Conservation (phyloP, 2,113 vertebrate genomes). For the Danionella cerebrum region DNA sequence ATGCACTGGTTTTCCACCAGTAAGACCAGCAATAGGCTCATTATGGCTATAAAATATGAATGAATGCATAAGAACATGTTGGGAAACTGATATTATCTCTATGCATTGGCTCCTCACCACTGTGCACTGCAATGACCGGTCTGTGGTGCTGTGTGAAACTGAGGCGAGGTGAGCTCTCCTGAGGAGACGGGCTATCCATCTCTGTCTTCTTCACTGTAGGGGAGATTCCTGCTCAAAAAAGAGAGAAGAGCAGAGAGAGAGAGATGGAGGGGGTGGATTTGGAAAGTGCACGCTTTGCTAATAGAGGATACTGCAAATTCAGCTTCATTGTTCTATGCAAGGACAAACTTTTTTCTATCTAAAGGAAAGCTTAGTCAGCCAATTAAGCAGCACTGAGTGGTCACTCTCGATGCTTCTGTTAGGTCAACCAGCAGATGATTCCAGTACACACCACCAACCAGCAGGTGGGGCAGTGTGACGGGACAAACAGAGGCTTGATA, state of each 20-base stretch:
- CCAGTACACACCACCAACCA: constrained; percentile 10
- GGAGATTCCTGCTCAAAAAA: constrained; percentile 73
- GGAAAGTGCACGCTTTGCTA: not conserved
- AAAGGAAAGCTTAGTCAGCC: constrained; percentile 18
- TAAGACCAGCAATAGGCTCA: too few relatives aligned
- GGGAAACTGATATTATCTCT: too few relatives aligned
- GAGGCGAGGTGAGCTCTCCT: constrained; percentile 87
- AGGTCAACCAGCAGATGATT: not conserved
- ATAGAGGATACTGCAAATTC: not conserved
- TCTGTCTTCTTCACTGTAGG: constrained; percentile 94
- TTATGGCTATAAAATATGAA: too few relatives aligned
- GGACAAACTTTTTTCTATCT: constrained; percentile 4
- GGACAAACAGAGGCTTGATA: not conserved
- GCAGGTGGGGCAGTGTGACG: constrained; percentile 17
- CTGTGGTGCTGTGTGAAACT: constrained; percentile 95
- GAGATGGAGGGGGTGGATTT: not conserved
- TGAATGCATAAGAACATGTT: too few relatives aligned
- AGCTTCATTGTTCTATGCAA: constrained; percentile 13
- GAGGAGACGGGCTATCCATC: constrained; percentile 91
- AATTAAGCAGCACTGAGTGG: not conserved
- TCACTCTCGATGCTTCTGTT: constrained; percentile 2
- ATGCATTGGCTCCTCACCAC: constrained; percentile 68
- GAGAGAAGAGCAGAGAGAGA: not conserved
- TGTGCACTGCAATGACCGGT: constrained; percentile 95
- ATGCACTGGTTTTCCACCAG: too few relatives aligned